Evolutionary conservation across 2,888 invertebrate species (phyloP).

Genomic region (Phragmatobia fuliginosa): DNA sequence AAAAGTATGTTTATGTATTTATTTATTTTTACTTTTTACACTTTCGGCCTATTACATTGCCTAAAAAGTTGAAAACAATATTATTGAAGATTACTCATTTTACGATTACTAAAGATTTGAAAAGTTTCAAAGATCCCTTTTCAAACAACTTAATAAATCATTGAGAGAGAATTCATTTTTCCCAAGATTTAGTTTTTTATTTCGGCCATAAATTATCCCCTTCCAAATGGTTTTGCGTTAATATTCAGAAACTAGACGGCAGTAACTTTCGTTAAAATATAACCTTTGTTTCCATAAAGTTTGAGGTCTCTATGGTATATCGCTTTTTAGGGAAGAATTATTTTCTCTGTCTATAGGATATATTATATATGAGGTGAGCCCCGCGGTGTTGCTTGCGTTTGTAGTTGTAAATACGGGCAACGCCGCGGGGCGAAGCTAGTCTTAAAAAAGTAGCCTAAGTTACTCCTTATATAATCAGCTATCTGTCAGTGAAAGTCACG

Average conservation of each 20-base stretch:
- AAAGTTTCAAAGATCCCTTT: not conserved
- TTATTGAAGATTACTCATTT: not conserved
- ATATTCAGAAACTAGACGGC: not conserved
- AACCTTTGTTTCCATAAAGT: not conserved
- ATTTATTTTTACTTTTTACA: no score
- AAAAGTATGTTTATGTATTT: no score
- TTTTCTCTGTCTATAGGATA: no score
- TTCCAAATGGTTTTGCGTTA: not conserved
- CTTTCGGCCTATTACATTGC: no score
- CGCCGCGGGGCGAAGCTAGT: no score
- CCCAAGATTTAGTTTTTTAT: not conserved
- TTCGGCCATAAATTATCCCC: not conserved
- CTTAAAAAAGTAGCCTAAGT: no score
- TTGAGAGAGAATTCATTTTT: not conserved
- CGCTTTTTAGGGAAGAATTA: no score
- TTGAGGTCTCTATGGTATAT: not conserved
- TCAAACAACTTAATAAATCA: not conserved
- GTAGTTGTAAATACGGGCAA: no score
- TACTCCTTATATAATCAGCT: no score
- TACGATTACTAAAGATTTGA: not conserved
- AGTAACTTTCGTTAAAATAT: not conserved
- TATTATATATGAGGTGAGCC: no score
- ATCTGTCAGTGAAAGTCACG: no score
- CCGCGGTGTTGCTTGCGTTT: no score
- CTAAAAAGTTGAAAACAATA: not conserved